Base-by-base conservation (phyloP, 2,888 invertebrate genomes). In the Gymnoscelis rufifasciata region DNA sequence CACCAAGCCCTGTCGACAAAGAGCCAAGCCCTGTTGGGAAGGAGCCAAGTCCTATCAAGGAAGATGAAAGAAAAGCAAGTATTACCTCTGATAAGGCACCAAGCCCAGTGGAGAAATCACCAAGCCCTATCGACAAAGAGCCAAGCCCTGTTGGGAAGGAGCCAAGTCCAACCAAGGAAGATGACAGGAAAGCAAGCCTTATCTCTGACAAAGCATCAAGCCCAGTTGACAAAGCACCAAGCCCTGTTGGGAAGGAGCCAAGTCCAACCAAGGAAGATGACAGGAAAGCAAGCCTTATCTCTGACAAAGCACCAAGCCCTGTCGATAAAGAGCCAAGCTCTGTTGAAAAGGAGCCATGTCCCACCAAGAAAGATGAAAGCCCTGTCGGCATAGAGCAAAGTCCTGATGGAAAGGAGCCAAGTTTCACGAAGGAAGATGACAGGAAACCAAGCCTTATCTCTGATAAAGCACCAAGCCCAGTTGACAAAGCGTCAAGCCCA, bases 261-360 rank as follows among this genome's bases (percentile, higher is more conserved):
- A 43, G 31, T 10, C 29, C 28, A 1, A 42, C 41, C 1, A 26
- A 33, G 1, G 39, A 27, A 7, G 26, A 31, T 0, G 8, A n/a
- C 5, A 31, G 8, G 14, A 14, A 13, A 2, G 30, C 13, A 1
- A 30, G 30, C 13, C 8, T 30, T 0, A 13, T 30, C 1, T 7
- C 13, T 13, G 23, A 23, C 3, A 23, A 23, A 55, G 44, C 33
- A 26, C 13, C 45, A 0, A 51, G 43, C 3, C 47, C 43, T 7
- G 13, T 0, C 1, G 27, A 27, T 4, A n/a, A 27, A 10, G 27
- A 1, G 0, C 11, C 37, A 6, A 48, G 33, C 7, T 38, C 36
- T n/a, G 38, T 44, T 10, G 10, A 1, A 46, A 62, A 0, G 49
- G 42, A 13, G 13, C 39, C 10, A 23, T 58, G 53, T 46, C 49